phyloP scores from a whole-genome alignment of 23 tunicate species.

The Oikopleura vanhoeffeni region DNA sequence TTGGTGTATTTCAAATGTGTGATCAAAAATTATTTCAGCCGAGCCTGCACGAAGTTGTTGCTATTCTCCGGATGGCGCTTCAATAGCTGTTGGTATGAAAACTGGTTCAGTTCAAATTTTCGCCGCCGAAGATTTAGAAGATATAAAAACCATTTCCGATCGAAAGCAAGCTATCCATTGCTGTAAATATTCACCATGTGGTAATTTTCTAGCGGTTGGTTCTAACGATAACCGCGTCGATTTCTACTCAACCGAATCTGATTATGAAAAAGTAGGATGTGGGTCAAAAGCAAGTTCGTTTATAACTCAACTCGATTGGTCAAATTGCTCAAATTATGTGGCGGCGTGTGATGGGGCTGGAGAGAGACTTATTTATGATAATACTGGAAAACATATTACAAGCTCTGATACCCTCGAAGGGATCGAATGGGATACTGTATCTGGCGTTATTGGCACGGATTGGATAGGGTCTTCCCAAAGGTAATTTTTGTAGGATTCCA shows the following conservation, averaged over 20 bases:
- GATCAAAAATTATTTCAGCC: no score
- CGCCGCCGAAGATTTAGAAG: constrained; percentile 36
- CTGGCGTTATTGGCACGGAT: constrained; percentile 64
- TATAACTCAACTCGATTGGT: constrained; percentile 99
- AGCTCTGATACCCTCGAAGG: constrained; percentile 42
- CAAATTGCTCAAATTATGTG: constrained; percentile 37
- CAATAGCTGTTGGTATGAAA: constrained; percentile 71
- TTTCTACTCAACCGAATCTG: constrained; percentile 30
- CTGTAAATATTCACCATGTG: constrained; percentile 70
- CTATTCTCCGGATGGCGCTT: constrained; percentile 37
- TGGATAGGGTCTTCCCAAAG: constrained; percentile 93
- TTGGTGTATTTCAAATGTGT: no score
- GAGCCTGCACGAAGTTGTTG: constrained; percentile 63
- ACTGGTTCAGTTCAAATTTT: constrained; percentile 32
- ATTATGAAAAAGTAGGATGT: constrained; percentile 39
- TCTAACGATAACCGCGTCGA: constrained; percentile 90
- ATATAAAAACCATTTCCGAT: constrained; percentile 30
- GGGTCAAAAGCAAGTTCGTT: constrained; percentile 82
- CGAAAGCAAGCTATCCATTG: constrained; percentile 85
- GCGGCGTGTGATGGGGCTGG: constrained; percentile 98
- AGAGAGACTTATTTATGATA: constrained; percentile 64
- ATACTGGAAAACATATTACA: constrained; percentile 44
- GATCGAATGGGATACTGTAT: constrained; percentile 63
- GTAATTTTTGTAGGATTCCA: no score
- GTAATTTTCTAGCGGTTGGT: constrained; percentile 72